Evolutionary conservation across 1,140 invertebrate genomes (phyloP).

Genomic region (Macrobrachium rosenbergii): DNA sequence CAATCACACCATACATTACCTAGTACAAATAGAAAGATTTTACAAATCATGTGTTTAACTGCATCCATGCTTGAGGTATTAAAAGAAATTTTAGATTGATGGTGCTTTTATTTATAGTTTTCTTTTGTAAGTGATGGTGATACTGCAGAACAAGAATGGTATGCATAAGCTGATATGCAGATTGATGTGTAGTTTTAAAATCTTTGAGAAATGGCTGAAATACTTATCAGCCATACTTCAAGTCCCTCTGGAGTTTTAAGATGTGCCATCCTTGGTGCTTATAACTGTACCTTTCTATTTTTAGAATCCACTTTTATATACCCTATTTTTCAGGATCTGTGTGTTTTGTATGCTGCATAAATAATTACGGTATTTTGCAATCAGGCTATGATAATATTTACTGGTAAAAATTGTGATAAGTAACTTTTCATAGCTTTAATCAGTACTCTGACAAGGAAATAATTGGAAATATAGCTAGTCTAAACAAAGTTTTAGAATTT

Average conservation of each 20-base stretch:
- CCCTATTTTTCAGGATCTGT: slow-evolving; percentile 8
- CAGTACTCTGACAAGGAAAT: too few species aligned
- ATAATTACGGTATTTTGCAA: background rate
- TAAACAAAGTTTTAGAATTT: too few species aligned
- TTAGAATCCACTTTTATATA: background rate
- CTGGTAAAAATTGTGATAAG: background rate
- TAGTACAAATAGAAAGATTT: too few species aligned
- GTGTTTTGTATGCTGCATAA: background rate
- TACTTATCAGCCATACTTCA: background rate
- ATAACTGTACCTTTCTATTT: slow-evolving; percentile 1
- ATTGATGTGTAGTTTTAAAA: slow-evolving; percentile 4
- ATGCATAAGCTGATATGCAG: slow-evolving; percentile 25
- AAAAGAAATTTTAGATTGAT: background rate
- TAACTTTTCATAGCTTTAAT: background rate
- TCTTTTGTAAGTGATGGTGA: slow-evolving; percentile 8
- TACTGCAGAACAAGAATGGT: background rate
- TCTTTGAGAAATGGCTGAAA: background rate
- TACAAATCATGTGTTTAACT: too few species aligned
- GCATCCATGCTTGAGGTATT: too few species aligned
- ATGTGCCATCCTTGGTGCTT: slow-evolving; percentile 22
- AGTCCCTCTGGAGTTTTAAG: background rate
- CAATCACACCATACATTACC: too few species aligned
- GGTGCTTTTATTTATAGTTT: slow-evolving; percentile 15
- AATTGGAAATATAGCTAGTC: too few species aligned
- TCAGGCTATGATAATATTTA: background rate